Base-by-base conservation (phyloP, 2,888 invertebrate species). In the Torymus texanus region DNA sequence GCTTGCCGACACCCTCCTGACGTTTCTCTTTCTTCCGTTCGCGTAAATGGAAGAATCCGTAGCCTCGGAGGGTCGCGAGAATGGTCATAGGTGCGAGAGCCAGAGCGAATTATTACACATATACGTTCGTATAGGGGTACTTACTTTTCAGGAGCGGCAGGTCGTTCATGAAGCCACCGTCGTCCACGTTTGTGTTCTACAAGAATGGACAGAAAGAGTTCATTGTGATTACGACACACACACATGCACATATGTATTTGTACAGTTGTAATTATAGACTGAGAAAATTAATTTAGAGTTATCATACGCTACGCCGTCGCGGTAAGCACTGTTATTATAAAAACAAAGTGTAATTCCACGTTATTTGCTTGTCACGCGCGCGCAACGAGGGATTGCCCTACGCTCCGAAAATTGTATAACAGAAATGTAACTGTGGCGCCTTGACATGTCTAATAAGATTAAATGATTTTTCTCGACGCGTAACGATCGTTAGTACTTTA, bases 121-220 rank as follows among this genome's bases (percentile, higher is more conserved):
- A 68, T 21, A 21, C 0, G 41, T 41, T 41, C 61, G 55, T 55
- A 61, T 68, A 8, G 53, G 73, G 29, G 71, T 87, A 94, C 95
- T 95, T 92, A 97, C 97, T 96, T 94, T 97, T 97, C 87, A 97
- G 93, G 87, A 97, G 92, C 85, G 97, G 97, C 90, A 97, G 93
- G 90, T 97, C 97, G 85, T 96, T 95, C 93, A 97, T 97, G 91
- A 97, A 97, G 71, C 95, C 95, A 84, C 95, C 96, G 88, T 97
- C 97, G 89, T 97, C 97, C 91, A 97, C 94, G 85, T 95, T 95
- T 84, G 95, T 93, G 90, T 95, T 95, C 94, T 95, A 93, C 74
- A 92, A 93, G 58, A 86, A 67, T 66, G 72, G 56, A 41, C 41
- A 41, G 41, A 41, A 41, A 41, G 8, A 55, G 78, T 75, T 55